Conservation (phyloP, 2,797 vertebrate species). For the Pristis pectinata region DNA sequence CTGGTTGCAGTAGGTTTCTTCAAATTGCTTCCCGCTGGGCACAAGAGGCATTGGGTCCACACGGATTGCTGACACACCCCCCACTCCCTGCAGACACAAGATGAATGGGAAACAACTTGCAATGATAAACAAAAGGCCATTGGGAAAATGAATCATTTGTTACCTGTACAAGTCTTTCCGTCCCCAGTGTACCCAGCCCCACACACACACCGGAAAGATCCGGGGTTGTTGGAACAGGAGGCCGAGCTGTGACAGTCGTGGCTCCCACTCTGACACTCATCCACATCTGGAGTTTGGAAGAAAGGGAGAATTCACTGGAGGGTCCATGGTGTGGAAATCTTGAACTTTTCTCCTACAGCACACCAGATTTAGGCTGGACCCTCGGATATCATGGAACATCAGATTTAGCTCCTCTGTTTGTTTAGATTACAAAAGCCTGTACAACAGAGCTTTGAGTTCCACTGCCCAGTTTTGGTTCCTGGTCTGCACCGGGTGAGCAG, state of each 20-base stretch:
- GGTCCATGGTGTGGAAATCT: neutral
- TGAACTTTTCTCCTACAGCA: neutral
- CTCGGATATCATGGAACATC: no score
- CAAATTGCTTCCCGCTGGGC: no score
- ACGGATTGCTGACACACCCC: neutral
- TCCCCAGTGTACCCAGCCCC: neutral
- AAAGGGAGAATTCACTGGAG: neutral
- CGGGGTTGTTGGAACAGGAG: slow-evolving; percentile 27
- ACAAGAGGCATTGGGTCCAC: neutral
- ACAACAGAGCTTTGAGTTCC: neutral
- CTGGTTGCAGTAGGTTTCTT: no score
- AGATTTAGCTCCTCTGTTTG: neutral
- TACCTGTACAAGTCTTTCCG: neutral
- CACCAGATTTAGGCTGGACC: no score
- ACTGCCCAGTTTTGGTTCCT: neutral
- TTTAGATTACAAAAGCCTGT: neutral
- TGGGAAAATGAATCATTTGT: no score
- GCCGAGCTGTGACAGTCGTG: slow-evolving; percentile 1
- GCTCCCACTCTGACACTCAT: neutral
- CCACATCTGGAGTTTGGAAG: neutral
- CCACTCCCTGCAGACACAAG: neutral
- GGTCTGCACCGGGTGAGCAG: neutral
- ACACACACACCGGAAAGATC: slow-evolving; percentile 33
- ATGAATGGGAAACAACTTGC: no score
- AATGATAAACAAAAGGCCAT: no score